Percentiles rank a stretch among this genome's conserved stretches.
These are phyloP conservation scores for Meleagris gallopavo DNA, from an alignment of 2,113 vertebrate genomes.

Conservation along the genomic window DNA sequence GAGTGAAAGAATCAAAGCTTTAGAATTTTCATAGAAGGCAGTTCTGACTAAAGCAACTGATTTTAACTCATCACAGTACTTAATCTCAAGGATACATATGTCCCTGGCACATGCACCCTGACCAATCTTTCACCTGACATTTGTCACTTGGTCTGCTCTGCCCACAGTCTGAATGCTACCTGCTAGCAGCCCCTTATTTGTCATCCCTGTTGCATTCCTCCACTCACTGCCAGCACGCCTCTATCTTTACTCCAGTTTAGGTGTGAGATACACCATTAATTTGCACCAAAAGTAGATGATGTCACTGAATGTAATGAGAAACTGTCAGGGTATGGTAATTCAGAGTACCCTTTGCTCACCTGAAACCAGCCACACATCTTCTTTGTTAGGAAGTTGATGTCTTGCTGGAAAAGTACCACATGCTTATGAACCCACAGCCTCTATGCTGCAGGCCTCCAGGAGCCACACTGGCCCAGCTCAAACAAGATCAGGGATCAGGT, in stretches of 20 bases:
- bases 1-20: not conserved
- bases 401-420: not conserved
- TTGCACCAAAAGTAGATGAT: not conserved
- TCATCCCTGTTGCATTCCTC: not conserved
- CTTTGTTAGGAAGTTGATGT: not conserved
- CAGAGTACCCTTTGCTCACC: not conserved
- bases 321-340: not conserved
- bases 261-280: not conserved
- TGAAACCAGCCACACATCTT: not conserved
- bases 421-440: not conserved
- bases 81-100: not conserved
- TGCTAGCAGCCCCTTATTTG: not conserved
- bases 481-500: not conserved
- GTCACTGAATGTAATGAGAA: not conserved
- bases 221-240: not conserved
- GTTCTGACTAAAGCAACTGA: not conserved
- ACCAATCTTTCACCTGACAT: rapidly evolving
- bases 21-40: not conserved
- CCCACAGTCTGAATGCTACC: not conserved
- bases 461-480: not conserved
- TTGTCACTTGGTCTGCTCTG: not conserved
- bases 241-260: not conserved
- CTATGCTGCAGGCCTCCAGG: rapidly evolving
- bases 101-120: rapidly evolving
- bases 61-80: not conserved